Evolutionary conservation across 1,140 invertebrate species (phyloP), one percentile per base, ranked within the genome.

Genomic region (Drosophila sp.): DNA sequence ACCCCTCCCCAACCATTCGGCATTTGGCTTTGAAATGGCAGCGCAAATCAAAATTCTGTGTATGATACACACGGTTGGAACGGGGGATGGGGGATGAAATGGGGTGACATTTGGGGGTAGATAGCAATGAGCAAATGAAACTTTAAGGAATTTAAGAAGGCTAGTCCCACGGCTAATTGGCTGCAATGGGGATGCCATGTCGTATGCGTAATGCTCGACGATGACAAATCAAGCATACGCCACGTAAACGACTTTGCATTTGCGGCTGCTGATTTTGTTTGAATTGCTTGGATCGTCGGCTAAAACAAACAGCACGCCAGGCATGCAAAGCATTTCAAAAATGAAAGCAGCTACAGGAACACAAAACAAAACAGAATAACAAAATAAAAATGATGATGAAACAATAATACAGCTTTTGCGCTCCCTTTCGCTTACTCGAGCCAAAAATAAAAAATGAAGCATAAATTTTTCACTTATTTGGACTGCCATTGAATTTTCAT

Each of bases 381-480:
- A 9, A 14, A 7, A 21, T 4, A 1, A 18, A 18, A 9, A 14
- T 13, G 54, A 27, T 29, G 11, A 25, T 38, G 32, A 40, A 69
- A 69, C 56, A 69, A 61, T 61, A 50, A 50, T 29, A 41, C 13
- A 9, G 6, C 11, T 16, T 11, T 21, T 32, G 32, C 29, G 8
- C 62, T 27, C 11, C 13, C n/a, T 29, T 4, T 2, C 21, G 1
- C 25, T 1, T 14, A 9, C 46, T 6, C 46, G 21, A 38, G 48
- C 2, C 21, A 36, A 3, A 13, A 27, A 7, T 54, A 56, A 73
- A 59, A 84, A 72, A 78, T 40, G 46, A 69, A 86, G 75, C 74
- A 86, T 86, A 87, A 50, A 86, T 86, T 76, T 78, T 87, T 86
- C 82, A 81, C 75, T 82, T 81, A 81, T 86, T 87, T 78, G 70